A percentile compares a stretch with the other conserved stretches of the same genome.
Conservation (phyloP, 2,797 vertebrate species). For the Serranus cabrilla region DNA sequence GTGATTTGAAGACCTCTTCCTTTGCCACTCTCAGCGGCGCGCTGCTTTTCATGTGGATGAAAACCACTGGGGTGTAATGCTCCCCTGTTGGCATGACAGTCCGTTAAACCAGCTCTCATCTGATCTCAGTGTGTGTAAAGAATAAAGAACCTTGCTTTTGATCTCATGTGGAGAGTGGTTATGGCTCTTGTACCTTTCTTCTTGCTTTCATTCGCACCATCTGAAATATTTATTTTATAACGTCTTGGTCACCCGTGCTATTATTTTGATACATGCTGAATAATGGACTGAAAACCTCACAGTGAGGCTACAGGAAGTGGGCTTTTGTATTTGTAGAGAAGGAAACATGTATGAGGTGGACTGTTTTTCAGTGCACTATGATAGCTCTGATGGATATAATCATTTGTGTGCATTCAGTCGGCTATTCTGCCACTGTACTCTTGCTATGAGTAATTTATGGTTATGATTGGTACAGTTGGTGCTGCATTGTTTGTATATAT, state of each 20-base stretch:
- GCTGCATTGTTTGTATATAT: too few relatives aligned
- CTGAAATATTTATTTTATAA: slow-evolving; percentile 61
- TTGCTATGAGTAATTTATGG: too few relatives aligned
- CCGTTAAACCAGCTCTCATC: slow-evolving; percentile 65
- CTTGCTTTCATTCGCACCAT: slow-evolving; percentile 46
- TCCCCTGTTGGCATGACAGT: slow-evolving; percentile 61
- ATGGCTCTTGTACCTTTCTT: slow-evolving; percentile 46
- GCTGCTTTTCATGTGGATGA: slow-evolving; percentile 66
- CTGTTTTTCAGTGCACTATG: background rate
- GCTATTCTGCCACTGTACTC: too few relatives aligned
- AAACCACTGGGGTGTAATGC: slow-evolving; percentile 60
- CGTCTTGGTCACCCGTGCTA: slow-evolving; percentile 39
- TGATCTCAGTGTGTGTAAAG: slow-evolving; percentile 60
- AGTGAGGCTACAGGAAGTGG: slow-evolving; percentile 4
- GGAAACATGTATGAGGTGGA: background rate
- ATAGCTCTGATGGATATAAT: background rate
- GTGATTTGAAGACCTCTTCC: slow-evolving; percentile 56
- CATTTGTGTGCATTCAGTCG: background rate
- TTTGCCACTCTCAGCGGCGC: slow-evolving; percentile 40
- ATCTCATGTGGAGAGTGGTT: slow-evolving; percentile 55
- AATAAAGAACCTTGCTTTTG: slow-evolving; percentile 61
- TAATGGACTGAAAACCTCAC: slow-evolving; percentile 19
- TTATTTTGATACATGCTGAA: slow-evolving; percentile 35
- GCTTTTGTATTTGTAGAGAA: slow-evolving; percentile 14
- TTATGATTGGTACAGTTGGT: too few relatives aligned